Percentiles rank a stretch among this genome's conserved stretches.
These are phyloP conservation scores for Crotalus helleri DNA, from an alignment of 2,113 vertebrate species.

Conservation along the genomic window DNA sequence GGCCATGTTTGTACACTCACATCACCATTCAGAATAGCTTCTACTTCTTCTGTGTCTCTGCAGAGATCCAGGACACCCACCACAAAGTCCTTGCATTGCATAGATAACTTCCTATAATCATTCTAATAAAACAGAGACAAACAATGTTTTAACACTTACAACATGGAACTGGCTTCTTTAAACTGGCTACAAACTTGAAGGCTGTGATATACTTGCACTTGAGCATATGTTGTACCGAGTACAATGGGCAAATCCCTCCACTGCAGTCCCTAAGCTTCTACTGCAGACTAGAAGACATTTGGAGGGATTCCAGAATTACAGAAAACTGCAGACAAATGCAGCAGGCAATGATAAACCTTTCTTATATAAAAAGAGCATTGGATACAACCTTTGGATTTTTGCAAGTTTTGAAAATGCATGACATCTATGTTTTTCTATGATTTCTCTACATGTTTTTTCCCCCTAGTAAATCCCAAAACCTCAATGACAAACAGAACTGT, in stretches of 20 bases:
- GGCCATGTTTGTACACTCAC: slow-evolving; percentile 82
- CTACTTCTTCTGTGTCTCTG: slow-evolving; percentile 94
- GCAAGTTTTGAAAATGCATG: neutral
- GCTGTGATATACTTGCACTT: neutral
- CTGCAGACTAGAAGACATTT: neutral
- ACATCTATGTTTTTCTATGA: neutral
- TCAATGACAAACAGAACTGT: neutral
- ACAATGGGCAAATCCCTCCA: neutral
- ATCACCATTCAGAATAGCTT: slow-evolving; percentile 94
- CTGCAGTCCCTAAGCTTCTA: neutral
- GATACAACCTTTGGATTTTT: neutral
- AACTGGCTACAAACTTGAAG: neutral
- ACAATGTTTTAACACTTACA: neutral
- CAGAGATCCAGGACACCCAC: slow-evolving; percentile 96
- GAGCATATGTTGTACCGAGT: neutral
- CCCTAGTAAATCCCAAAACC: neutral
- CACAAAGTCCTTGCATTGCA: slow-evolving; percentile 99
- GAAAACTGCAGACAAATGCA: neutral
- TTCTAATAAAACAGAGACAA: slow-evolving; percentile 74
- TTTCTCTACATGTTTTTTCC: neutral
- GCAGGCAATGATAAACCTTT: neutral
- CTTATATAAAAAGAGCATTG: neutral
- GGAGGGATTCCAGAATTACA: neutral
- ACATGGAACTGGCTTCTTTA: neutral
- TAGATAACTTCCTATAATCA: slow-evolving; percentile 96